A percentile compares a stretch with the other conserved stretches of the same genome.
These are phyloP conservation scores for Dinoponera quadriceps DNA, from an alignment of 1,140 invertebrate species.

Conservation along the genomic window DNA sequence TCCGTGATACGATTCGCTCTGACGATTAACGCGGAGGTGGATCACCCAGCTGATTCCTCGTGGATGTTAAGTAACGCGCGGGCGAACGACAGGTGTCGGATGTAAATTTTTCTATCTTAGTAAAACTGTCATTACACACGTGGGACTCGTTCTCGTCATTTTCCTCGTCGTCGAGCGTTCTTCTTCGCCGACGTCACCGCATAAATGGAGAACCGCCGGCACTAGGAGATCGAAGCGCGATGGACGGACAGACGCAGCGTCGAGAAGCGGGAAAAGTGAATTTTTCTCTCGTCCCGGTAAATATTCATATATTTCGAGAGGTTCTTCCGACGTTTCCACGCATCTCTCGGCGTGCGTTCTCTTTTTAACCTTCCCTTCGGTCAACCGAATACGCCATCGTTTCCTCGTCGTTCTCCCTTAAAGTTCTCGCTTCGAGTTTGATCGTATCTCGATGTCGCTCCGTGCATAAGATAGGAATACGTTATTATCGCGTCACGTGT, in stretches of 20 bases:
- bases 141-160: background rate
- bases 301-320: constrained; percentile 50
- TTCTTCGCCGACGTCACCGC: background rate
- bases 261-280: constrained; percentile 10
- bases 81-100: background rate
- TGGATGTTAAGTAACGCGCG: no score
- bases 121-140: constrained; percentile 6
- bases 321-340: no score
- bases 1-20: no score
- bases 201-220: constrained; percentile 17
- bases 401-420: constrained; percentile 7
- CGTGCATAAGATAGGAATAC: constrained; percentile 4
- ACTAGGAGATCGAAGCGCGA: constrained; percentile 13
- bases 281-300: constrained; percentile 35
- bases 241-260: constrained; percentile 12
- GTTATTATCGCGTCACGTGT: constrained; percentile 3
- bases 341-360: background rate
- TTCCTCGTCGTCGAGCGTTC: background rate
- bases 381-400: background rate
- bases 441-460: background rate
- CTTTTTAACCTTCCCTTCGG: background rate
- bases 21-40: background rate
- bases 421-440: constrained; percentile 15
- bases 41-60: background rate
- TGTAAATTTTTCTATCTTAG: constrained; percentile 5